A percentile compares a stretch with the other conserved stretches of the same genome.
These are phyloP conservation scores for Toxonevra muliebris DNA, from an alignment of 2,888 invertebrate genomes.

Conservation along the genomic window DNA sequence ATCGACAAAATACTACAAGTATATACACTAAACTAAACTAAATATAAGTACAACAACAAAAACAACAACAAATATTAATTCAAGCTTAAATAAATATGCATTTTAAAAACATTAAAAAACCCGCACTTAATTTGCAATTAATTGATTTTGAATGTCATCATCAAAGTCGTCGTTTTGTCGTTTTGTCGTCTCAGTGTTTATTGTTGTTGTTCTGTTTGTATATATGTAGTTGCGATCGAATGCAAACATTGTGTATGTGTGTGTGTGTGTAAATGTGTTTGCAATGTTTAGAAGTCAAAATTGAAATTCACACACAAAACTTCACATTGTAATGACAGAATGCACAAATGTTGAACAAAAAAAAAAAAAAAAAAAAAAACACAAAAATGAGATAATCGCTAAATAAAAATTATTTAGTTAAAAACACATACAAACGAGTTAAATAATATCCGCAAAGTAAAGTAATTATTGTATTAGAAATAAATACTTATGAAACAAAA, in stretches of 20 bases:
- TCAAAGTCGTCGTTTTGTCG: background rate
- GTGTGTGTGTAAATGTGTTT: background rate
- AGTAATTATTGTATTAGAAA: no score
- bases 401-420: conserved; percentile 36
- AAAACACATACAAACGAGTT: background rate
- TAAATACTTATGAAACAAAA: conserved; percentile 10
- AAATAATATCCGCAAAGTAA: background rate
- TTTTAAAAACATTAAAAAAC: no score
- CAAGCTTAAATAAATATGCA: no score
- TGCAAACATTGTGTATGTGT: background rate
- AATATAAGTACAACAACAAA: no score
- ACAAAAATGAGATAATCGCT: conserved; percentile 24
- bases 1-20: no score
- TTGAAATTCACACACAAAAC: no score
- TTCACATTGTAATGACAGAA: no score
- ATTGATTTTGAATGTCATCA: conserved; percentile 16
- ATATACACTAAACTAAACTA: no score
- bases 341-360: conserved; percentile 9
- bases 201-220: background rate
- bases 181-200: background rate
- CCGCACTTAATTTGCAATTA: conserved; percentile 18
- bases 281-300: no score
- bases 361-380: conserved; percentile 29
- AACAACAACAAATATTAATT: no score
- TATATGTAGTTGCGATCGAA: background rate